These are phyloP conservation scores for Polydrusus cervinus DNA, from an alignment of 2,888 invertebrate species.

Conservation along the genomic window DNA sequence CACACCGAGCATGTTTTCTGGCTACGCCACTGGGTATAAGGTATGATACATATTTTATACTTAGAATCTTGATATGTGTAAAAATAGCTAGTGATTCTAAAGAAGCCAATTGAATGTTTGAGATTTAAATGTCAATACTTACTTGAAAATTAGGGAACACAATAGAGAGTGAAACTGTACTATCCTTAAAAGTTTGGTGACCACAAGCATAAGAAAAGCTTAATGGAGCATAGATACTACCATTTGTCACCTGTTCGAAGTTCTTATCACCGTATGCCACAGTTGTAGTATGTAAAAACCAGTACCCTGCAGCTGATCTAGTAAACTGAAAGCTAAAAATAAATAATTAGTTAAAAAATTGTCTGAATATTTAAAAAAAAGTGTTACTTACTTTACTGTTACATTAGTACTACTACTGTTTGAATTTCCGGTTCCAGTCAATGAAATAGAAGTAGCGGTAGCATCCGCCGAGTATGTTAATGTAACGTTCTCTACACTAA, in stretches of 20 bases:
- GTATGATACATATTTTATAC: too few relatives aligned
- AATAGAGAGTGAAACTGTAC: slow-evolving; percentile 9
- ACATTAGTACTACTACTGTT: slow-evolving; percentile 10
- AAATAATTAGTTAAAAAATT: background rate
- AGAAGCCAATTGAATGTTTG: too few relatives aligned
- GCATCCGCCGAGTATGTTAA: slow-evolving; percentile 28
- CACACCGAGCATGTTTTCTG: too few relatives aligned
- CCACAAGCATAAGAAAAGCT: slow-evolving; percentile 75
- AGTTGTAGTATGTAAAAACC: slow-evolving; percentile 55
- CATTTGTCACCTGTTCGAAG: slow-evolving; percentile 23
- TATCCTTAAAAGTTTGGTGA: slow-evolving; percentile 57
- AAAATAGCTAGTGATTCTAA: too few relatives aligned
- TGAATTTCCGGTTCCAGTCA: slow-evolving; percentile 39
- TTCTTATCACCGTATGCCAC: slow-evolving; percentile 24
- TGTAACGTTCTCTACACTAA: slow-evolving; percentile 33
- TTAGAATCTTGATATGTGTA: too few relatives aligned
- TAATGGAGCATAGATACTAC: slow-evolving; percentile 66
- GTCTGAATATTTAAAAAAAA: background rate
- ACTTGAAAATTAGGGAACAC: slow-evolving; percentile 50
- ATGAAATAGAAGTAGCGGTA: slow-evolving; percentile 13
- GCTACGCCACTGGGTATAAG: too few relatives aligned
- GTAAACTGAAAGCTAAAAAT: slow-evolving; percentile 56
- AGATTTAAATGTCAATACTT: slow-evolving; percentile 4
- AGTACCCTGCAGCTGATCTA: slow-evolving; percentile 56
- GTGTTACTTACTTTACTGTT: slow-evolving; percentile 27